Base-by-base conservation (phyloP, 2,888 invertebrate genomes). In the Lasius platythorax region DNA sequence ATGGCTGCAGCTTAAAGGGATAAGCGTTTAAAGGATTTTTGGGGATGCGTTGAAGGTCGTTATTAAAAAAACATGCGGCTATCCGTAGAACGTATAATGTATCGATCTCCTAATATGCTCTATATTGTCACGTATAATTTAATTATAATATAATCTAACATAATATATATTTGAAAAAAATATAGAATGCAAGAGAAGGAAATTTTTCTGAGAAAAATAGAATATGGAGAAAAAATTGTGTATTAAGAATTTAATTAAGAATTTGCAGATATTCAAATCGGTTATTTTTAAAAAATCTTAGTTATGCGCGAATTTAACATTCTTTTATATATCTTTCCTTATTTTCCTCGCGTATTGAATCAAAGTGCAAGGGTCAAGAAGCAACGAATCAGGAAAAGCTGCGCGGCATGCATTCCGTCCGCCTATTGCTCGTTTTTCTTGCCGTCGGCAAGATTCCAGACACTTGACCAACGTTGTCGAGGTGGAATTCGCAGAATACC, bases 71-170 rank as follows among this genome's bases (percentile, higher is more conserved):
- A 84, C 87, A 89, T 82, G 83, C 82, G 86, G 82, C 90, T 91
- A 90, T 90, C 75, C 87, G 91, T 92, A 92, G 92, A 93, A 92
- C 58, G 18, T 73, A 18, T 92, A 92, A 92, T 87, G 91, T 89
- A 93, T 93, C 93, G 93, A 93, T 93, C 93, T 93, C 88, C 92
- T 92, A 93, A 93, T 90, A 85, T 81, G 5, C 87, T 78, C 58
- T 78, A 30, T 82, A 83, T 87, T 81, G 73, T 82, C 81, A 86
- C 30, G 9, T 37, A 64, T 33, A 64, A 37, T 37, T 64, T 23
- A 12, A 66, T 15, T 37, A 5, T 37, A 37, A n/a, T n/a, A 3
- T 23, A 64, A 64, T 37, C 18, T 50, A 50, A 56, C 30, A 37
- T 8, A 18, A 46, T 43, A n/a, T 33, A 70, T 30, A 37, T 37